phyloP scores from a whole-genome alignment of 2,797 vertebrate genomes.

The Picus viridis region DNA sequence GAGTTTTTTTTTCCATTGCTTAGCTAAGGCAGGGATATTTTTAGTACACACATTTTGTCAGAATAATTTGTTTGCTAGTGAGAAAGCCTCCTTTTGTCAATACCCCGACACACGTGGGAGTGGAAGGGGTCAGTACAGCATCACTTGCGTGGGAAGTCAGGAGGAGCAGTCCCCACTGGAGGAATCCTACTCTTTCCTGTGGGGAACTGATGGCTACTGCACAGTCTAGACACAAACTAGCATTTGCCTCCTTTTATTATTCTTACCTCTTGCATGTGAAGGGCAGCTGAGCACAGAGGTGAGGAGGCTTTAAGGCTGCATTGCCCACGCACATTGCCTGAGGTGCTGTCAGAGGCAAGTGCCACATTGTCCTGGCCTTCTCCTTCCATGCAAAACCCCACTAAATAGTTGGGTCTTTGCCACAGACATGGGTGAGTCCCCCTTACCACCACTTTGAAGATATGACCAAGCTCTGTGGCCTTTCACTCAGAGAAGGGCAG shows the following conservation, averaged over 20 bases:
- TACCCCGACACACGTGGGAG: accelerated
- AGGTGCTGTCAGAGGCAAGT: background rate
- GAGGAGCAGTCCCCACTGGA: background rate
- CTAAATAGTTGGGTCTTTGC: background rate
- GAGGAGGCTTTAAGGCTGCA: background rate
- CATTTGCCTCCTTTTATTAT: background rate
- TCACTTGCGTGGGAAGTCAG: background rate
- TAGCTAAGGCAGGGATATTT: background rate
- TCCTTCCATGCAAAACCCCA: background rate
- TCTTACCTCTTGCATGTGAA: background rate
- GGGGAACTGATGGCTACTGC: background rate
- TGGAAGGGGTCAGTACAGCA: background rate
- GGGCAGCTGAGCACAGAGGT: background rate
- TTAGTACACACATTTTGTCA: background rate
- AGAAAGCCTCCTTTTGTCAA: background rate
- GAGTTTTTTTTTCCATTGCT: background rate
- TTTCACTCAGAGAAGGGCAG: background rate
- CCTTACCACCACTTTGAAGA: background rate
- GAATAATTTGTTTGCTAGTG: background rate
- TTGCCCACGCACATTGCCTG: background rate
- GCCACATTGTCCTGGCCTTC: background rate
- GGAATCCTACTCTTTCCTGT: background rate
- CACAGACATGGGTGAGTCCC: background rate
- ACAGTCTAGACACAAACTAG: background rate
- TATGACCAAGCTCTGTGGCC: background rate